phyloP scores from a whole-genome alignment of 2,113 vertebrate species.

The Eulacestoma nigropectus region DNA sequence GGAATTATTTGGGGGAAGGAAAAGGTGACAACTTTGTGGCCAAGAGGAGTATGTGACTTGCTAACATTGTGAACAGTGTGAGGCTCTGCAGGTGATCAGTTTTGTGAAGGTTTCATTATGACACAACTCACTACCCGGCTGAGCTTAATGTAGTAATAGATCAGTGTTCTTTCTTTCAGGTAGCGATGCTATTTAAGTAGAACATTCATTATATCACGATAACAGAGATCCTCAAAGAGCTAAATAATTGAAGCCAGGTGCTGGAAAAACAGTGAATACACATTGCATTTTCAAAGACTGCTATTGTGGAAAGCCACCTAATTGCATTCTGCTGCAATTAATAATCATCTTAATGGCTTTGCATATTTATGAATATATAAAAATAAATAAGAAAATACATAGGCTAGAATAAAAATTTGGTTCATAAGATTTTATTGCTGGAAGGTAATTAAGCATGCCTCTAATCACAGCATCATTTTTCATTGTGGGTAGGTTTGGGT shows the following conservation, averaged over 20 bases:
- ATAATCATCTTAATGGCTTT: conserved; percentile 54
- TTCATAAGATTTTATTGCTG: conserved; percentile 19
- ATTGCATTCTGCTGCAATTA: conserved; percentile 54
- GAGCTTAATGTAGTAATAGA: conserved; percentile 32
- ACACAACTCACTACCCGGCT: neutral
- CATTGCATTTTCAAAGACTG: neutral
- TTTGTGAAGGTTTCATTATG: neutral
- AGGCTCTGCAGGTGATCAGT: neutral
- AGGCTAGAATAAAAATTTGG: conserved; percentile 12
- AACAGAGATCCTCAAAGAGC: conserved; percentile 19
- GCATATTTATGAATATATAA: conserved; percentile 54
- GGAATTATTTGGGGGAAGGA: neutral
- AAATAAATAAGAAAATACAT: conserved; percentile 38
- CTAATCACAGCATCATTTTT: conserved; percentile 39
- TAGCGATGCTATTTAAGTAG: neutral
- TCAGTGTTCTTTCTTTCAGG: conserved; percentile 11
- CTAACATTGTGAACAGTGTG: neutral
- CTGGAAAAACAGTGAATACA: neutral
- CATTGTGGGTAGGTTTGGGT: neutral
- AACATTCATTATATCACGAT: conserved; percentile 29
- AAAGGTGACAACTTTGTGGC: neutral
- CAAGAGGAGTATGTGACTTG: neutral
- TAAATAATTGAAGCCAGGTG: conserved; percentile 16
- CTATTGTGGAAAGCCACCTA: conserved; percentile 14
- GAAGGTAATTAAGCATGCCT: conserved; percentile 44